These are phyloP conservation scores for Prolemur simus DNA, from an alignment of 2,113 vertebrate genomes.

Conservation along the genomic window DNA sequence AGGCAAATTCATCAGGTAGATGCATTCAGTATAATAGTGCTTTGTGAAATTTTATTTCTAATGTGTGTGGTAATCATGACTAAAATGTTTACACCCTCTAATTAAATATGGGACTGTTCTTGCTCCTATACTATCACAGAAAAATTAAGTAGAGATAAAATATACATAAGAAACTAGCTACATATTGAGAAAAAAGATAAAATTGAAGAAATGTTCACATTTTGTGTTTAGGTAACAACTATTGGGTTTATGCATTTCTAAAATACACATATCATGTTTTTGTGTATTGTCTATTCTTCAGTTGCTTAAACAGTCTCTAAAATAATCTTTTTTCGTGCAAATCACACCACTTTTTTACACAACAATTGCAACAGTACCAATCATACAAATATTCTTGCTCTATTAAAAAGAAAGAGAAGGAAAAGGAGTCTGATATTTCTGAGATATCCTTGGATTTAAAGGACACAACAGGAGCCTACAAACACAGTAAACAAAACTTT, in stretches of 20 bases:
- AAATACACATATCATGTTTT: neutral
- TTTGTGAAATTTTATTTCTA: neutral
- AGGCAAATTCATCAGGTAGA: neutral
- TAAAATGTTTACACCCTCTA: neutral
- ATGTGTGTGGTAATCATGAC: neutral
- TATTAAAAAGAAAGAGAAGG: neutral
- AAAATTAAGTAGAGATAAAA: neutral
- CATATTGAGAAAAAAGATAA: neutral
- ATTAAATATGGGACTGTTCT: neutral
- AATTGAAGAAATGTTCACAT: neutral
- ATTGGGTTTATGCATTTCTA: neutral
- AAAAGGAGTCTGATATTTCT: neutral
- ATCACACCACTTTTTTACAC: neutral
- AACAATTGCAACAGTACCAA: neutral
- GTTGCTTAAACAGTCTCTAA: neutral
- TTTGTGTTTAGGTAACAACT: neutral
- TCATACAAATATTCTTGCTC: neutral
- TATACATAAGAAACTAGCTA: neutral
- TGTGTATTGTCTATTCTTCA: neutral
- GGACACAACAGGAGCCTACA: neutral
- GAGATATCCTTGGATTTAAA: neutral
- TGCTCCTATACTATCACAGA: neutral
- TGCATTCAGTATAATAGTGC: neutral
- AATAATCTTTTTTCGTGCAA: neutral
- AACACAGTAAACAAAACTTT: neutral